Base-by-base conservation (phyloP, 2,888 invertebrate genomes). In the Limnephilus marmoratus region DNA sequence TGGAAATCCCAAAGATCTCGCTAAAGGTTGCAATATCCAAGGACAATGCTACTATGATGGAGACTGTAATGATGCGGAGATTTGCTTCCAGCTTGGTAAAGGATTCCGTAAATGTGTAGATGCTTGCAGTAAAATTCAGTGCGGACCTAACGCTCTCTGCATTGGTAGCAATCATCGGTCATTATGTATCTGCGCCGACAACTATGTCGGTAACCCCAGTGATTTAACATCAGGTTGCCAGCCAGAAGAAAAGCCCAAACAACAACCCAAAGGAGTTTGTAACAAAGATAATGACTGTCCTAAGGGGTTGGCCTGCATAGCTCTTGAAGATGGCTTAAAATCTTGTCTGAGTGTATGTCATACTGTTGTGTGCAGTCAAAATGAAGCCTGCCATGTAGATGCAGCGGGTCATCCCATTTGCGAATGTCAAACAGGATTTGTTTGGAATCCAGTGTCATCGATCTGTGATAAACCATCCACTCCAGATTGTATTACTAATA, bases 101-200 rank as follows among this genome's bases (percentile, higher is more conserved):
- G 98, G 97, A 49, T 95, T 97, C 5, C 96, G 98, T 91, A 98
- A 98, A 95, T 99, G 98, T 95, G 97, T 98, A 4, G 98, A 98
- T 94, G 98, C 98, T 0, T 99, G 99, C 94, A 97, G 97, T 93
- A 98, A 98, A 95, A 96, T 98, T 68, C 98, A 98, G 94, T 99
- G 99, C 94, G 99, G 99, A 18, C 98, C 98, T 0, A 99, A 99
- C 95, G 98, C 99, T 4, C 95, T 98, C 1, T 99, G 99, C 94
- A 97, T 98, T 12, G 97, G 98, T 29, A 97, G 98, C 94, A 97
- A 98, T 94, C 99, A 99, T 95, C 97, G 98, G 93, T 98, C 98
- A 1, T 97, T 98, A 68, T 99, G 99, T 94, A 97, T 98, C 93
- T 99, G 99, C 94, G 96, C 97, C 41, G 98, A 98, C 93, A 98